Evolutionary conservation across 1,140 invertebrate genomes (phyloP), one percentile per base, ranked within the genome.

Genomic region (Oryctes rhinoceros): DNA sequence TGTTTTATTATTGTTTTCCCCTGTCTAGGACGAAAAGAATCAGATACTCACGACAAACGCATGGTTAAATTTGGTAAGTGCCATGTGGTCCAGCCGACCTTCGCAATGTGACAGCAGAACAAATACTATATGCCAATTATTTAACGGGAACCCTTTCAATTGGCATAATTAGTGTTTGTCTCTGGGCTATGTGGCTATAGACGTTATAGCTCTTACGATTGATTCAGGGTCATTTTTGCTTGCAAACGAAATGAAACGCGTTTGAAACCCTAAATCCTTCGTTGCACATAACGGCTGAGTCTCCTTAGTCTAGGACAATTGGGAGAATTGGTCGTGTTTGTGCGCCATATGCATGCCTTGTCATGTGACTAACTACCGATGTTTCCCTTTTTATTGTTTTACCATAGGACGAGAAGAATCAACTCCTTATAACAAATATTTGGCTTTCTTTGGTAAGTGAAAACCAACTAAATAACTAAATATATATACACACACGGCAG

Each of bases 11-110:
- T 85, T 86, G 84, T 85, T 87, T 87, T 84, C 84, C 84, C 86
- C 83, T 85, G 85, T 92, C 85, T 92, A 93, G 92, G 92, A 93
- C 89, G 92, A 93, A 92, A 93, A 93, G 91, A 93, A 93, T 86
- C 87, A 87, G 85, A 88, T 88, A 81, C 92, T 98, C 87, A 97
- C 96, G 86, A 97, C 96, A 89, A 98, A 97, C 91, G 95, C 96
- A 88, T 98, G 97, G 96, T 93, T 98, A 86, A 97, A 97, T 91
- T 93, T 98, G 95, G 96, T 98, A 93, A 96, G 96, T 96, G 90
- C 89, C 90, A 91, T 91, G 91, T 88, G 90, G 82, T 85, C 82
- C 82, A 83, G 80, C 79, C 81, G 80, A 80, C 81, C 83, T 86
- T 82, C 85, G 85, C 85, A 86, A 84, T 86, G 85, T 86, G 85